A percentile compares a stretch with the other conserved stretches of the same genome.
Evolutionary conservation across 1,140 invertebrate genomes (phyloP).

Genomic region (Bicyclus anynana): DNA sequence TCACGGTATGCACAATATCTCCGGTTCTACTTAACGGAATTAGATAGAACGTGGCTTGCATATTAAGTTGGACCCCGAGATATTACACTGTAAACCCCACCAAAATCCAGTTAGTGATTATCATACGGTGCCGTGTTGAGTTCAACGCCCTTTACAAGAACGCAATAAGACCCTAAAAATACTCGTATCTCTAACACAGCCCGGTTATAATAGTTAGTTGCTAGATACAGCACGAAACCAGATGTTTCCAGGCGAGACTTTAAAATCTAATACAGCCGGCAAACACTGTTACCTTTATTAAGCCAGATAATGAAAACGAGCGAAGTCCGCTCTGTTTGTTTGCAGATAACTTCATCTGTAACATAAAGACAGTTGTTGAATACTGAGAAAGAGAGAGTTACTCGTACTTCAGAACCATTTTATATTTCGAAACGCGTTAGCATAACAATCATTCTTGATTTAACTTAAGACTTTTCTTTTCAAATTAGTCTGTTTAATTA

Average conservation of each 20-base stretch:
- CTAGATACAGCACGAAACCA: neutral
- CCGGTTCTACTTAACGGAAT: no score
- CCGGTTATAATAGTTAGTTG: neutral
- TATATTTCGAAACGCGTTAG: neutral
- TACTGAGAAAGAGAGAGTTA: neutral
- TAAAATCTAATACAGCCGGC: constrained; percentile 17
- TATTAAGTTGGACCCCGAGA: no score
- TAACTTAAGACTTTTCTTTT: neutral
- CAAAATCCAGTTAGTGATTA: no score
- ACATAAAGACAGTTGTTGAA: constrained; percentile 4
- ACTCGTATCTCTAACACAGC: no score
- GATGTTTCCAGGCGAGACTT: neutral
- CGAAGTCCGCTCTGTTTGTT: constrained; percentile 22
- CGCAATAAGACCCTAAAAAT: no score
- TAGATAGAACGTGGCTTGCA: no score
- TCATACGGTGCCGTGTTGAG: no score
- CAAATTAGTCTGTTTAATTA: no score
- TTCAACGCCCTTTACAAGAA: no score
- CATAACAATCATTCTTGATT: neutral
- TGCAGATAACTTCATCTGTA: constrained; percentile 15
- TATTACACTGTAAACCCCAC: no score
- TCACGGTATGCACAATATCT: no score
- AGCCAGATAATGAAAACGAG: constrained; percentile 23
- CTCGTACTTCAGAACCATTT: neutral
- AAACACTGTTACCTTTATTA: constrained; percentile 13